phyloP scores from a whole-genome alignment of 2,113 vertebrate species.

The Vidua macroura region DNA sequence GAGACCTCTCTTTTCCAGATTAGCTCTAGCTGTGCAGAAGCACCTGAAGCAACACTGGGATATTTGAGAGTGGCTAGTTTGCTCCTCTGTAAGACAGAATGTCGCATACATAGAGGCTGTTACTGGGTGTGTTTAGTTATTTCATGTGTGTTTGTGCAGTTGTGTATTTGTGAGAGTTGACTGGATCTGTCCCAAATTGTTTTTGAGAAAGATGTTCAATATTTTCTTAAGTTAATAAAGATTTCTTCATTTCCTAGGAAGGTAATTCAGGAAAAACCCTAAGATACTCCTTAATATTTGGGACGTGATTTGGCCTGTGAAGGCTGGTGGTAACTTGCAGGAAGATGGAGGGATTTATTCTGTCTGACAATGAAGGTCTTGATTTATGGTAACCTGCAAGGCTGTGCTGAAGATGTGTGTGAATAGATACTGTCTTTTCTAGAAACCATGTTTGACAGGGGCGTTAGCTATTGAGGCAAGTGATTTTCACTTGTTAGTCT shows the following conservation, averaged over 20 bases:
- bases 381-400: neutral
- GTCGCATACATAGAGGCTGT: neutral
- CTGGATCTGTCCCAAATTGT: neutral
- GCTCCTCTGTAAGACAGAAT: neutral
- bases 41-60: neutral
- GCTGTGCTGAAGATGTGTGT: neutral
- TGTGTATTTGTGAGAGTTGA: neutral
- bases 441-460: neutral
- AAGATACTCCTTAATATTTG: neutral
- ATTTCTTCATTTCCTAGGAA: neutral
- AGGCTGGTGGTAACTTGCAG: neutral
- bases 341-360: neutral
- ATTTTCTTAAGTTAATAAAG: neutral
- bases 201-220: neutral
- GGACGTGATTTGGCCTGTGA: neutral
- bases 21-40: neutral
- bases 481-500: neutral
- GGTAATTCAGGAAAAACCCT: neutral
- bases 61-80: neutral
- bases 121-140: neutral
- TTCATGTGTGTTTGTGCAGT: neutral
- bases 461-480: neutral
- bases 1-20: neutral
- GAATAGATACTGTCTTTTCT: neutral
- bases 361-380: neutral